Evolutionary conservation across 2,888 invertebrate species (phyloP).

Genomic region (Helleia helle): DNA sequence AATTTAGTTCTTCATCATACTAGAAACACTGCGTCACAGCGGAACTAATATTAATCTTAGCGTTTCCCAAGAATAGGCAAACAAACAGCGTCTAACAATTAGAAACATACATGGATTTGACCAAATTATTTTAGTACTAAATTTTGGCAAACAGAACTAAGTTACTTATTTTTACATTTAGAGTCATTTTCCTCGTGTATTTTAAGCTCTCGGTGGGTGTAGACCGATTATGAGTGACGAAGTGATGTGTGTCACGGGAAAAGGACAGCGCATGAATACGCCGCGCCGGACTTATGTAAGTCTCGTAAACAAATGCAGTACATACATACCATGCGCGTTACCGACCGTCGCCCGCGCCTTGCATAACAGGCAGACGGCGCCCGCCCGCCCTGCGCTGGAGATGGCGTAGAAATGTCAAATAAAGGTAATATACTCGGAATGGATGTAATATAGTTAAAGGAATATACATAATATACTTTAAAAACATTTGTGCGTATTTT

Average conservation of each 20-base stretch:
- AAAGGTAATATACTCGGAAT: too few species aligned
- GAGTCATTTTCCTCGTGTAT: not conserved
- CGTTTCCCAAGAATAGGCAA: too few species aligned
- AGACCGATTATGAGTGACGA: constrained; percentile 37
- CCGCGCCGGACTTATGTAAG: constrained; percentile 53
- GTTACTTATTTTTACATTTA: not conserved
- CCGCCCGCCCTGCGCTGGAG: constrained; percentile 17
- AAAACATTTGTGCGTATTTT: too few species aligned
- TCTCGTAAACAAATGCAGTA: constrained; percentile 55
- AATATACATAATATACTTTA: too few species aligned
- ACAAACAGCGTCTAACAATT: too few species aligned
- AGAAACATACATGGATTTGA: too few species aligned
- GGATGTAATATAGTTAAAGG: too few species aligned
- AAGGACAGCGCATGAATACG: constrained; percentile 44
- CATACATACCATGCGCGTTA: constrained; percentile 32
- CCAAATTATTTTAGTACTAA: too few species aligned
- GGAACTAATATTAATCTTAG: too few species aligned
- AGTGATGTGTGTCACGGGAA: constrained; percentile 46
- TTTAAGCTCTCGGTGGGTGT: not conserved
- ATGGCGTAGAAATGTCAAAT: not conserved
- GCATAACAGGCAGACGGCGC: constrained; percentile 29
- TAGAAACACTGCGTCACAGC: too few species aligned
- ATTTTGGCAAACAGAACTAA: too few species aligned
- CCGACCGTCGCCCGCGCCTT: constrained; percentile 31
- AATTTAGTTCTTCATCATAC: too few species aligned